These are phyloP conservation scores for Agelas oroides DNA, from an alignment of 37 sponge, comb jelly and placozoan species.

Conservation along the genomic window DNA sequence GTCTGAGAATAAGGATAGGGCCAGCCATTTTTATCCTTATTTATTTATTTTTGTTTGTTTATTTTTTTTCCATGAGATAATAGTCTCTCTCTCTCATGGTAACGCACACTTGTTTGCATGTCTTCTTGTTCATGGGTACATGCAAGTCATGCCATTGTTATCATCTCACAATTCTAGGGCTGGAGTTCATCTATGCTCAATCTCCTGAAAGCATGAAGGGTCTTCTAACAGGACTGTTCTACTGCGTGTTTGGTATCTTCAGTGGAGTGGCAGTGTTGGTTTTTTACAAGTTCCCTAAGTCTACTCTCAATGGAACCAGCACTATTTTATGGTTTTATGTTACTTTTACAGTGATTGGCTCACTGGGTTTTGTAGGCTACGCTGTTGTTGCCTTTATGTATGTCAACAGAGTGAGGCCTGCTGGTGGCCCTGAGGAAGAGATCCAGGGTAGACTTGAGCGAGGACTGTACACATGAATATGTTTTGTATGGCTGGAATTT, in stretches of 20 bases:
- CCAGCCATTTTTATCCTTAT: too few species aligned
- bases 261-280: not conserved
- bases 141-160: too few species aligned
- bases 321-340: not conserved
- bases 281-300: not conserved
- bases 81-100: too few species aligned
- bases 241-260: constrained; percentile 40
- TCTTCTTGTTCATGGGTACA: too few species aligned
- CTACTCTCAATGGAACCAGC: not conserved
- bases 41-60: too few species aligned
- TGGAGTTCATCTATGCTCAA: constrained; percentile 78
- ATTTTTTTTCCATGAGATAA: too few species aligned
- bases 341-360: not conserved
- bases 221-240: constrained; percentile 64
- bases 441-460: too few species aligned
- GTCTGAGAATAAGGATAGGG: too few species aligned
- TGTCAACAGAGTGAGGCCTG: constrained; percentile 46
- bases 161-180: not conserved
- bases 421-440: not conserved
- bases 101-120: too few species aligned
- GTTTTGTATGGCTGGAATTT: too few species aligned
- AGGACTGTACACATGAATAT: too few species aligned
- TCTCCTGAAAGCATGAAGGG: constrained; percentile 69
- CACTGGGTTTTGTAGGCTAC: constrained; percentile 41
- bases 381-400: constrained; percentile 33